Base-by-base conservation (phyloP, 2,113 vertebrate species). In the Ctenomys sociabilis region DNA sequence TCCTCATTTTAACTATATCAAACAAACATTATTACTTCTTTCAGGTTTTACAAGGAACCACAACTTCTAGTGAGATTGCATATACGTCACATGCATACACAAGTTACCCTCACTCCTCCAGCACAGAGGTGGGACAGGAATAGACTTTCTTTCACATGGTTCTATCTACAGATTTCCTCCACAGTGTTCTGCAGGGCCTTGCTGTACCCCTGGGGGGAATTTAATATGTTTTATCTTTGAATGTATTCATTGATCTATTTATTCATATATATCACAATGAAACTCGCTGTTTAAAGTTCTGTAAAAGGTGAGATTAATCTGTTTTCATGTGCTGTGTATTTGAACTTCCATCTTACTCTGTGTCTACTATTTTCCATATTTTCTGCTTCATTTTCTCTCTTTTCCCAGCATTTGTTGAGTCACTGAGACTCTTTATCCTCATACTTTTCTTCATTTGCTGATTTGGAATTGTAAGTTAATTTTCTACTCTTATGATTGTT, bases 361-460 rank as follows among this genome's bases (percentile, higher is more conserved):
- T 88, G 14, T 77, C 6, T 90, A 80, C 78, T 43, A 5, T 83
- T 92, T 78, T 78, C 16, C 4, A 30, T 24, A 26, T 3, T 68
- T 82, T 89, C 49, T 85, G 32, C 37, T 93, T 68, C 52, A n/a
- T 77, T 75, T 54, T 68, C 24, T 64, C 28, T 87, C 17, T 82
- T 84, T 91, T 35, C n/a, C 72, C 93, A 17, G 49, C 43, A 84
- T 49, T 32, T 61, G 7, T 54, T 91, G 73, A 89, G 54, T 82
- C 68, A 78, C 37, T 43, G 21, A 80, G 52, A 1, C n/a, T 80
- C 59, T 70, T 45, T 63, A 21, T 49, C 66, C 49, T 32, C 26
- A n/a, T 82, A n/a, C 16, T 75, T 93, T 77, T 49, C n/a, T 85
- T 95, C 24, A 82, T 85, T 85, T 75, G 14, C 37, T 81, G 49